These are phyloP conservation scores for Notodromas monacha DNA, from an alignment of 2,888 invertebrate genomes.

Conservation along the genomic window DNA sequence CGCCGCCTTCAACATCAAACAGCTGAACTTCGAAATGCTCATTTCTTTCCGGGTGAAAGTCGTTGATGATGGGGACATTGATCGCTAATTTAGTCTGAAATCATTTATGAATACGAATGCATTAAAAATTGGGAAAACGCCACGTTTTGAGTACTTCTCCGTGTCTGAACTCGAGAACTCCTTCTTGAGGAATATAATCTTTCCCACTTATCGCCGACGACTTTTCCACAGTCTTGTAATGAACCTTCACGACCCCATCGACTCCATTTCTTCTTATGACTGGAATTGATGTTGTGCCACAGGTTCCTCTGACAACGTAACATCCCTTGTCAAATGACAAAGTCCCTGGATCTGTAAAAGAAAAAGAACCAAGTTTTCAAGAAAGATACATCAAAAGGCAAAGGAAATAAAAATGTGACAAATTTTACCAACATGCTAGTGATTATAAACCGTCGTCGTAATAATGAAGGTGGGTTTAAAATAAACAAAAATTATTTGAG, in stretches of 20 bases:
- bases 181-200: conserved; percentile 22
- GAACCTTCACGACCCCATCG: conserved; percentile 21
- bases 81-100: conserved; percentile 20
- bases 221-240: conserved; percentile 23
- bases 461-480: no score
- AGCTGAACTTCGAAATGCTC: conserved; percentile 25
- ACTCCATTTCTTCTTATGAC: conserved; percentile 21
- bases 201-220: conserved; percentile 20
- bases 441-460: no score
- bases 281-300: conserved; percentile 18
- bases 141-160: no score
- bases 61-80: conserved; percentile 23
- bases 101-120: no score
- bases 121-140: no score
- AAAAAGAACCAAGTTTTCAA: no score
- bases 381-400: no score
- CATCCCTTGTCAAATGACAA: conserved; percentile 23
- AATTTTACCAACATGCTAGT: no score
- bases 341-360: conserved; percentile 20
- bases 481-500: no score
- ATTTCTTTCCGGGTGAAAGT: conserved; percentile 24
- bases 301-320: conserved; percentile 22
- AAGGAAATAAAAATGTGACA: no score
- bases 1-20: conserved; percentile 18
- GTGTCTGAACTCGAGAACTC: conserved; percentile 18